Conservation (phyloP, 2,797 vertebrate species). For the Gymnoscopelus braueri region DNA sequence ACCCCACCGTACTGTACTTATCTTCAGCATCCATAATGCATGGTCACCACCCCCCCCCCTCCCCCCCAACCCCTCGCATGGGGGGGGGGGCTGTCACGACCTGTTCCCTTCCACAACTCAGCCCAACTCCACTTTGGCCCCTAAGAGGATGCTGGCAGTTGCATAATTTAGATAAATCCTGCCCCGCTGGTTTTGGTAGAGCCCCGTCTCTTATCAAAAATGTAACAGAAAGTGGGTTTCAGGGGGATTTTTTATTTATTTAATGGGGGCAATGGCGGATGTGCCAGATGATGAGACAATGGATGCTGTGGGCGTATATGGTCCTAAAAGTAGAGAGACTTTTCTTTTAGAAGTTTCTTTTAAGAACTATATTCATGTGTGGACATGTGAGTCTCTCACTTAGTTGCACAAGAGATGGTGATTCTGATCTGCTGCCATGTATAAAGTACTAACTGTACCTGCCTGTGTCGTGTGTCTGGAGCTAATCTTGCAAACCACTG, state of each 20-base stretch:
- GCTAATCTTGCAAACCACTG: too few relatives aligned
- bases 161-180: slow-evolving; percentile 81
- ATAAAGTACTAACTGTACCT: too few relatives aligned
- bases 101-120: slow-evolving; percentile 79
- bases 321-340: slow-evolving; percentile 60
- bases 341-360: slow-evolving; percentile 56
- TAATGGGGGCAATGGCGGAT: slow-evolving; percentile 60
- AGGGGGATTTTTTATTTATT: slow-evolving; percentile 53
- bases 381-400: neutral
- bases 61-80: slow-evolving; percentile 59
- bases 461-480: too few relatives aligned
- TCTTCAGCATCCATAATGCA: slow-evolving; percentile 82
- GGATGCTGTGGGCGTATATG: slow-evolving; percentile 3
- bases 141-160: slow-evolving; percentile 75
- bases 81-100: slow-evolving; percentile 80
- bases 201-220: slow-evolving; percentile 77
- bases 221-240: slow-evolving; percentile 68
- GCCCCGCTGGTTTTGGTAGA: slow-evolving; percentile 69
- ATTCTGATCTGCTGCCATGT: neutral
- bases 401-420: neutral
- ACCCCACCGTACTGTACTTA: slow-evolving; percentile 71
- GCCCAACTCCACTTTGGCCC: slow-evolving; percentile 72
- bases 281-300: slow-evolving; percentile 70
- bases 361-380: slow-evolving; percentile 18
- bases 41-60: slow-evolving; percentile 66